Percentiles rank a stretch among this genome's conserved stretches.
Evolutionary conservation across 1,140 invertebrate genomes (phyloP).

Genomic region (Mya arenaria): DNA sequence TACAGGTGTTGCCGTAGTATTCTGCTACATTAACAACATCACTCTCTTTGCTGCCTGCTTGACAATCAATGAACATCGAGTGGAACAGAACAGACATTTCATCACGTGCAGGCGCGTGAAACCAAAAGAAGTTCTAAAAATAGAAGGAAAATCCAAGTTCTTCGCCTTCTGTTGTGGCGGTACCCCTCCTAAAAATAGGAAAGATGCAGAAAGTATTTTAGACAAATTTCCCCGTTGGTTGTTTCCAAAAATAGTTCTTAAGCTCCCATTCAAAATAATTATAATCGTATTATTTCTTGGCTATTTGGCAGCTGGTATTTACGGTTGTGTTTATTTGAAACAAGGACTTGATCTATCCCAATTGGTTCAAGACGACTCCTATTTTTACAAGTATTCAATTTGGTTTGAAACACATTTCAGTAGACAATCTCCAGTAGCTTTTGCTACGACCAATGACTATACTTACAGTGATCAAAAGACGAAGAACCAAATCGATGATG

Average conservation of each 20-base stretch:
- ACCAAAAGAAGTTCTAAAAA: background rate
- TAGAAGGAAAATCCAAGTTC: background rate
- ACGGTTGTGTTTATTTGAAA: conserved; percentile 90
- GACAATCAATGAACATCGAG: conserved; percentile 49
- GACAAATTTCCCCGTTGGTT: conserved; percentile 49
- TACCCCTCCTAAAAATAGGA: background rate
- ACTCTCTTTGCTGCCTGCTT: conserved; percentile 56
- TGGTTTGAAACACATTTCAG: conserved; percentile 45
- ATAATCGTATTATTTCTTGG: conserved; percentile 91
- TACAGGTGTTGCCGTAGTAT: conserved; percentile 54
- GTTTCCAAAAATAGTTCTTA: conserved; percentile 47
- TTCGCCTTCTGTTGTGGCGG: conserved; percentile 36
- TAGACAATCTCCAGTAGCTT: conserved; percentile 30
- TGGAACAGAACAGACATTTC: conserved; percentile 42
- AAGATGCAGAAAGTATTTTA: conserved; percentile 41
- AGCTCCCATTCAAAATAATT: conserved; percentile 84
- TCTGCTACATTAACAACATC: conserved; percentile 57
- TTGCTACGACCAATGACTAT: conserved; percentile 23
- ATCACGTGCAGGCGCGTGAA: conserved; percentile 36
- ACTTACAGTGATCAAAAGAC: conserved; percentile 29
- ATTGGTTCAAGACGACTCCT: conserved; percentile 76
- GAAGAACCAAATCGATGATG: conserved; percentile 8
- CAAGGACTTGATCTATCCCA: conserved; percentile 91
- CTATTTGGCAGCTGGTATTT: conserved; percentile 93
- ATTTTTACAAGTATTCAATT: conserved; percentile 60